A percentile compares a stretch with the other conserved stretches of the same genome.
Conservation (phyloP, 2,797 vertebrate genomes). For the Strix occidentalis region DNA sequence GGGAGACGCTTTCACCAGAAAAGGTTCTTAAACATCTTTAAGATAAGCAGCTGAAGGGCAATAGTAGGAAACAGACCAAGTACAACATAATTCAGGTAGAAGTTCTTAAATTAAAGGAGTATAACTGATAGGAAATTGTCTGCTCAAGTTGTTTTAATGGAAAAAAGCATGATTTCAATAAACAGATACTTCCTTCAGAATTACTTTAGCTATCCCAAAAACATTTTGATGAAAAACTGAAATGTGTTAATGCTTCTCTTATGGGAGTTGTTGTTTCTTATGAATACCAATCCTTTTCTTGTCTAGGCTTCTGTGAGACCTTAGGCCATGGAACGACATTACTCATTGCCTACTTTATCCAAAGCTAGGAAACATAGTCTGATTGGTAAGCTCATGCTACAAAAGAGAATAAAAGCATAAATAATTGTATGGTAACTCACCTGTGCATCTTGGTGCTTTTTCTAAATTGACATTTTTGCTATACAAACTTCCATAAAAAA, state of each 20-base stretch:
- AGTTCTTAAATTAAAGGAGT: background rate
- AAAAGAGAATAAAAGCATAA: background rate
- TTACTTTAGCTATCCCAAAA: background rate
- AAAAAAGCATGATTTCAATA: background rate
- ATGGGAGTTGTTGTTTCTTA: background rate
- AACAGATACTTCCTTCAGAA: background rate
- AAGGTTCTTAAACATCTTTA: background rate
- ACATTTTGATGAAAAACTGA: background rate
- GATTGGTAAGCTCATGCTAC: background rate
- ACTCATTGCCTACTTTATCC: background rate
- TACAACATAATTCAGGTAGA: background rate
- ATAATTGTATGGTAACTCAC: background rate
- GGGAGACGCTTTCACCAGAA: background rate
- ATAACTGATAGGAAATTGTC: background rate
- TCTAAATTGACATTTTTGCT: background rate
- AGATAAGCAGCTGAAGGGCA: background rate
- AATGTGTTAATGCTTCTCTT: background rate
- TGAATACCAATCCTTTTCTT: background rate
- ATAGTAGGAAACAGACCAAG: background rate
- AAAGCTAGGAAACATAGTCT: background rate
- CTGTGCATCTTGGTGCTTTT: background rate
- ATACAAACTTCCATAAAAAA: background rate
- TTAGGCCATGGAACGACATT: background rate
- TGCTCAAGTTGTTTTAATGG: background rate
- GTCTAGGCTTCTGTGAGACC: background rate